Base-by-base conservation (phyloP, 2,113 vertebrate species). In the Polypterus senegalus region DNA sequence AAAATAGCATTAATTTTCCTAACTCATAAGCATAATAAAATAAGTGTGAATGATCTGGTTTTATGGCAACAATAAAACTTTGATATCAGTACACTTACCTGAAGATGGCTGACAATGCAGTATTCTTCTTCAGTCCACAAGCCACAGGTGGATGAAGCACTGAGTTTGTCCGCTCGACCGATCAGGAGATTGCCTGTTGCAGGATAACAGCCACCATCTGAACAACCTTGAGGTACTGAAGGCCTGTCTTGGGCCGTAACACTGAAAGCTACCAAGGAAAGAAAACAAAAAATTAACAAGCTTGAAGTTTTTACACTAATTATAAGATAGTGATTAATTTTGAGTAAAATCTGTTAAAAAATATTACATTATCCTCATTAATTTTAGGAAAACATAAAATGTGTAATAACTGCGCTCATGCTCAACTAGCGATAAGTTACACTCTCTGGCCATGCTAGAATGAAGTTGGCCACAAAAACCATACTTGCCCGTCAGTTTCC, bases 91-190 rank as follows among this genome's bases (percentile, higher is more conserved):
- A 27, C 4, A 9, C 69, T 67, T 61, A 89, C 87, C 85, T 88
- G 85, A 9, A 90, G 79, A 66, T 92, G 87, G 76, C 88, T 92
- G 76, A 92, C 84, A 0, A 91, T 87, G 64, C 88, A 96, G 75
- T 84, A 93, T 2, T 73, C 75, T 62, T 92, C 78, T 0, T 81
- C 83, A 4, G 66, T 44, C 0, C 74, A 9, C 54, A 90, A 66
- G 11, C 84, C 90, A 0, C 88, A 93, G 3, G 90, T 91, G 44
- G 89, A 92, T 8, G 86, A 86, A 61, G 83, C 67, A 0, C 67
- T 77, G 52, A 94, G 74, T 57, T 70, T 86, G 57, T 77, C 46
- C 3, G 76, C 76, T 57, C 81, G 70, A n/a, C 85, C 88, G 69
- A 89, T 80, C 61, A 89, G 67, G 51, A 89, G 86, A 71, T 93